Evolutionary conservation across 2,797 vertebrate species (phyloP).

Genomic region (Sebastes oblongus): DNA sequence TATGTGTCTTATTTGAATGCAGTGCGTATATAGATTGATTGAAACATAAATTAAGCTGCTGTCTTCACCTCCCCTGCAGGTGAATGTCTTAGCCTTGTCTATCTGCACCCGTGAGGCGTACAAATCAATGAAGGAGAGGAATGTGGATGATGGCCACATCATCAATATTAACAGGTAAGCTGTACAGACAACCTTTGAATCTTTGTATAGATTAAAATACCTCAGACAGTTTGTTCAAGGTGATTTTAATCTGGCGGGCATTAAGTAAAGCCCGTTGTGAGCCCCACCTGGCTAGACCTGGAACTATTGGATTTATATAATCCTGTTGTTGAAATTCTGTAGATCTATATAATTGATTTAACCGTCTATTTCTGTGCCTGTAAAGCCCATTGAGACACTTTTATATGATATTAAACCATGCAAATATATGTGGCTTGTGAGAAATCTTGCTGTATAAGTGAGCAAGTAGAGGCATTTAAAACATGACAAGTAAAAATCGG

Average conservation of each 20-base stretch:
- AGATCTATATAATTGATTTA: neutral
- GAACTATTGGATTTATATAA: neutral
- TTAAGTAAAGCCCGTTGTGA: conserved; percentile 6
- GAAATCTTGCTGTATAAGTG: neutral
- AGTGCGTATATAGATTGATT: neutral
- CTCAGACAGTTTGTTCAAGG: conserved; percentile 2
- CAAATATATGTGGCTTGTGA: neutral
- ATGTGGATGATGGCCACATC: conserved; percentile 94
- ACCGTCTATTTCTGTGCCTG: neutral
- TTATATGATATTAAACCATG: neutral
- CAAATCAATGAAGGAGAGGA: conserved; percentile 95
- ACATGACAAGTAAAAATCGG: neutral
- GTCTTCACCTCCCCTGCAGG: conserved; percentile 76
- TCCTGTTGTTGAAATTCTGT: neutral
- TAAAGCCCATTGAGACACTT: neutral
- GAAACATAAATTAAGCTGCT: neutral
- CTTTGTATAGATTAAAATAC: neutral
- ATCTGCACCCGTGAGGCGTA: conserved; percentile 96
- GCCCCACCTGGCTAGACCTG: neutral
- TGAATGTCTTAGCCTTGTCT: conserved; percentile 93
- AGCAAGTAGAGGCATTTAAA: neutral
- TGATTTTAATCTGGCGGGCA: neutral
- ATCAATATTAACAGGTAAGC: conserved; percentile 97
- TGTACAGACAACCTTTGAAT: neutral
- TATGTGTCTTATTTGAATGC: neutral